Conservation (phyloP, 2,113 vertebrate genomes). For the Bothrops jararaca region DNA sequence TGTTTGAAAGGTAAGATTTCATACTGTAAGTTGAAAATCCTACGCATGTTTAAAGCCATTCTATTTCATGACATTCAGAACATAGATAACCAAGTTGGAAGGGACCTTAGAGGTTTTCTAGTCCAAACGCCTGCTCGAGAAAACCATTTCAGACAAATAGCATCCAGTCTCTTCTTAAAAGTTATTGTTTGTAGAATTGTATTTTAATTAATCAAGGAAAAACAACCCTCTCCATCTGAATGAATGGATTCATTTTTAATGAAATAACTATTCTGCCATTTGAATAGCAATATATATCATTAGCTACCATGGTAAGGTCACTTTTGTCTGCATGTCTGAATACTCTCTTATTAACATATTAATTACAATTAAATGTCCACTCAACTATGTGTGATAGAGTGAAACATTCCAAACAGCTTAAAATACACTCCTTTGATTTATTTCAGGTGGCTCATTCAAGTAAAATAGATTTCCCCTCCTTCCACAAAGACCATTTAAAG, state of each 20-base stretch:
- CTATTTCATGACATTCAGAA: background rate
- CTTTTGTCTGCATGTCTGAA: background rate
- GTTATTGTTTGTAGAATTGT: background rate
- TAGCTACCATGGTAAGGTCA: background rate
- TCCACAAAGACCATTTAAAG: background rate
- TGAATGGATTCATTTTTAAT: background rate
- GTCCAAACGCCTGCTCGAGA: background rate
- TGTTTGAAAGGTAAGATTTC: background rate
- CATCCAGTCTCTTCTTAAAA: background rate
- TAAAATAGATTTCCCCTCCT: background rate
- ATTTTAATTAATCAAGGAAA: background rate
- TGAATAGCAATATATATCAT: background rate
- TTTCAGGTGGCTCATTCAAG: background rate
- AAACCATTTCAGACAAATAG: background rate
- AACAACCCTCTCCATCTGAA: background rate
- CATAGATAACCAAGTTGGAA: background rate
- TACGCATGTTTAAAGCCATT: background rate
- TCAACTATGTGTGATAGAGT: background rate
- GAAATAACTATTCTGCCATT: background rate
- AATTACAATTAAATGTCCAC: background rate
- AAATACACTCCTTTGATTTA: background rate
- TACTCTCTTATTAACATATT: conserved; percentile 18
- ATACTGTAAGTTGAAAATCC: background rate
- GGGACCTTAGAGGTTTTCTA: background rate
- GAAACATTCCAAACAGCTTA: background rate